Conservation (phyloP, 1,140 invertebrate genomes). For the Amphibalanus amphitrite region DNA sequence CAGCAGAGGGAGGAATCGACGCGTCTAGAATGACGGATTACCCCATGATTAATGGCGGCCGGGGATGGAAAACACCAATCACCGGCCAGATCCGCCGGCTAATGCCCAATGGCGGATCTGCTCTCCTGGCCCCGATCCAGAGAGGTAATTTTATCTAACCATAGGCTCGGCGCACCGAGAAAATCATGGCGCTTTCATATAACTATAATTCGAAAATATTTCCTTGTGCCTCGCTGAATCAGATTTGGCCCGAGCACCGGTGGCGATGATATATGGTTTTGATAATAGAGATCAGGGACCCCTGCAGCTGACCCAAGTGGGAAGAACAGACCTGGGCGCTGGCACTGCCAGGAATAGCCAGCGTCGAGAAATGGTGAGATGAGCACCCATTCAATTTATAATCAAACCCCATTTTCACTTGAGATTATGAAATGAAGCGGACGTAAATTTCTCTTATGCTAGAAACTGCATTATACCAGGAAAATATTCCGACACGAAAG, state of each 20-base stretch:
- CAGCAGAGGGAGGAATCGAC: background rate
- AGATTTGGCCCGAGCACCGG: background rate
- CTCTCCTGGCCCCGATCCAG: background rate
- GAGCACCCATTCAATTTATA: background rate
- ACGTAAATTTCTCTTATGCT: background rate
- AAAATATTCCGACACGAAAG: too few relatives aligned
- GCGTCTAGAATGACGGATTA: background rate
- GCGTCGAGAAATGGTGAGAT: background rate
- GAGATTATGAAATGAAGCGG: background rate
- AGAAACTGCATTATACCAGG: too few relatives aligned
- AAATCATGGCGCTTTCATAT: background rate
- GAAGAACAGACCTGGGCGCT: too few relatives aligned
- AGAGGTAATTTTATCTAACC: slow-evolving; percentile 1
- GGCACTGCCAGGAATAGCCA: background rate
- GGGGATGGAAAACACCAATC: background rate
- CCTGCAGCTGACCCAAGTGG: too few relatives aligned
- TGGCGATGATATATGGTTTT: background rate
- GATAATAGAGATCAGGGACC: background rate
- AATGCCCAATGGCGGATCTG: background rate
- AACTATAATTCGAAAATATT: background rate
- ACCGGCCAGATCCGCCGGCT: background rate
- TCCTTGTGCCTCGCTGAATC: background rate
- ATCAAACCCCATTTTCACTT: background rate
- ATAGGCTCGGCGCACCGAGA: background rate
- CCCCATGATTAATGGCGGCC: background rate